Conservation (phyloP, 2,113 vertebrate genomes). For the Bos javanicus region DNA sequence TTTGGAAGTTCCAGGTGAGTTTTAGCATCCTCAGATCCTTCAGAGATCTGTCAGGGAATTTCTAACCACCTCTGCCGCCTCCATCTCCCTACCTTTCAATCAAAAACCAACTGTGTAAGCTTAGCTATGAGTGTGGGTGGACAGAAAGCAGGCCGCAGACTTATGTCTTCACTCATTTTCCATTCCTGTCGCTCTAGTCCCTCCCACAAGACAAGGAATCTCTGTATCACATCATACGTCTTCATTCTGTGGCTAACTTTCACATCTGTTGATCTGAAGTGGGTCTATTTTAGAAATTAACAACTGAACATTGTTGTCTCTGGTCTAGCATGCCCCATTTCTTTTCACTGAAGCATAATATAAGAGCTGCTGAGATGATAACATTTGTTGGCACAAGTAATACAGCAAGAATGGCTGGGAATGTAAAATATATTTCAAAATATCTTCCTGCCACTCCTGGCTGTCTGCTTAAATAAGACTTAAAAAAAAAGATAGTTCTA, state of each 20-base stretch:
- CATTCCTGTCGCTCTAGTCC: neutral
- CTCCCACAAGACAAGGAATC: neutral
- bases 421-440: constrained; percentile 1
- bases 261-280: neutral
- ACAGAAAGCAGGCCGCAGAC: neutral
- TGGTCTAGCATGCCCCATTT: neutral
- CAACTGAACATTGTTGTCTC: neutral
- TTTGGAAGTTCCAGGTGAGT: neutral
- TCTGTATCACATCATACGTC: neutral
- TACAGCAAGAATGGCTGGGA: neutral
- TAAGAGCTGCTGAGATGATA: neutral
- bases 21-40: neutral
- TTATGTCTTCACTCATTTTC: neutral
- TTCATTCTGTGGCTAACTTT: neutral
- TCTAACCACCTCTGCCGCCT: neutral
- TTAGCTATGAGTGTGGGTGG: neutral
- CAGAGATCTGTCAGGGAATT: neutral
- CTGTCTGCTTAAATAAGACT: neutral
- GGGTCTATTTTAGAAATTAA: neutral
- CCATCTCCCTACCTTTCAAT: neutral
- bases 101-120: neutral
- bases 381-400: constrained; percentile 5
- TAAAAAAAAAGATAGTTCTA: neutral
- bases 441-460: neutral
- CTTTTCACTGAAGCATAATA: neutral